Evolutionary conservation across 1,140 invertebrate species (phyloP).

Genomic region (Monochamus saltuarius): DNA sequence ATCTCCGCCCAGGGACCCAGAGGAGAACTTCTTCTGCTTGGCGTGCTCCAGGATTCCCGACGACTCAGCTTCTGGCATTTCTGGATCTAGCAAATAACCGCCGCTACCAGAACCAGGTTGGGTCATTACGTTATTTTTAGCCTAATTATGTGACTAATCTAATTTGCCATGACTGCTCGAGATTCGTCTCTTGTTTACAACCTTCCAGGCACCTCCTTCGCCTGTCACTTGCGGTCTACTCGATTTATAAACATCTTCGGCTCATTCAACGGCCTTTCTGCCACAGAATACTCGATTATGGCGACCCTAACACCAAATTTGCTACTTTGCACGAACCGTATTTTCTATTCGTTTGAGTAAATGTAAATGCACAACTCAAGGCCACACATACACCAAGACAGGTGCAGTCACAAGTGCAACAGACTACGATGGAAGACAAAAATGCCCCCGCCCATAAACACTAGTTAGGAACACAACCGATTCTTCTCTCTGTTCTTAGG

Average conservation of each 20-base stretch:
- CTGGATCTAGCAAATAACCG: slow-evolving; percentile 34
- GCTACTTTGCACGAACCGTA: neutral
- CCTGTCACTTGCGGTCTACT: neutral
- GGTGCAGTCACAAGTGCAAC: slow-evolving; percentile 6
- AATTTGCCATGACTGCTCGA: slow-evolving; percentile 3
- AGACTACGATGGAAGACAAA: slow-evolving; percentile 1
- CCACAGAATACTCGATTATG: too few relatives aligned
- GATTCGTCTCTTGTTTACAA: slow-evolving; percentile 5
- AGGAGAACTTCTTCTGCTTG: slow-evolving; percentile 80
- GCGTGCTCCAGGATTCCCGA: slow-evolving; percentile 36
- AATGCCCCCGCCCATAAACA: slow-evolving; percentile 13
- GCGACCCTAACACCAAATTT: neutral
- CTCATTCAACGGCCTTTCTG: too few relatives aligned
- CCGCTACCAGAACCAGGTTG: slow-evolving; percentile 20
- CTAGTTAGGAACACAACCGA: neutral
- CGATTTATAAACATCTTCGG: neutral
- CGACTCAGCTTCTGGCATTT: slow-evolving; percentile 42
- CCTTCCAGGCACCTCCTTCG: slow-evolving; percentile 4
- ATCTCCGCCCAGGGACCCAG: slow-evolving; percentile 66
- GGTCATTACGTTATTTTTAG: slow-evolving; percentile 28
- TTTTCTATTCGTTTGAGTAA: neutral
- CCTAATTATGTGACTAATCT: slow-evolving; percentile 7
- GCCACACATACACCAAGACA: neutral
- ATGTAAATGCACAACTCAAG: neutral
- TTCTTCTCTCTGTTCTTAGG: too few relatives aligned